Evolutionary conservation across 2,797 vertebrate species (phyloP).

Genomic region (Pangasius larnaudii): DNA sequence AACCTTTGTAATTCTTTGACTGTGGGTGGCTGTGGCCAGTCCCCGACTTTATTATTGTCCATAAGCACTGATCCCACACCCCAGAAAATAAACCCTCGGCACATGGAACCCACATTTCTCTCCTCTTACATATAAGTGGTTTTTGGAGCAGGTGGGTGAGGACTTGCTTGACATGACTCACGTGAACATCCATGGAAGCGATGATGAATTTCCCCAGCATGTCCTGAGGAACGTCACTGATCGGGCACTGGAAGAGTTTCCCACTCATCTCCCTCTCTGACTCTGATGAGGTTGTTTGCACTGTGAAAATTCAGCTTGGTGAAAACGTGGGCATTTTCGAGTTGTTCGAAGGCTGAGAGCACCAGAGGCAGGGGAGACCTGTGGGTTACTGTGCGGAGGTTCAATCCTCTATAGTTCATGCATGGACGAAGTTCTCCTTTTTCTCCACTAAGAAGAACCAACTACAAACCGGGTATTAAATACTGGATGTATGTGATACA

Average conservation of each 20-base stretch:
- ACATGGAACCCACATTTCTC: not conserved
- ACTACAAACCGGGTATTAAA: not conserved
- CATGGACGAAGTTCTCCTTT: too few relatives aligned
- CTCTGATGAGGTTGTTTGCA: too few relatives aligned
- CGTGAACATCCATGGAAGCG: too few relatives aligned
- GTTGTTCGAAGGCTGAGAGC: too few relatives aligned
- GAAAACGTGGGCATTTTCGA: too few relatives aligned
- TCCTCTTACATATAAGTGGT: not conserved
- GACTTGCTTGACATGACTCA: not conserved
- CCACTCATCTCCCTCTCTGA: too few relatives aligned
- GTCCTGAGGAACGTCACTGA: too few relatives aligned
- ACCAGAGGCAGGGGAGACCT: too few relatives aligned
- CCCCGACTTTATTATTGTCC: not conserved
- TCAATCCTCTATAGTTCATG: not conserved
- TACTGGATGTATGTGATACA: not conserved
- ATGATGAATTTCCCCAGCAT: too few relatives aligned
- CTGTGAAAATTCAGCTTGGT: too few relatives aligned
- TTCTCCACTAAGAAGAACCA: not conserved
- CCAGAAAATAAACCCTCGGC: not conserved
- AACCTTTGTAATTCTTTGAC: not conserved
- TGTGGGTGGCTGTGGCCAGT: not conserved
- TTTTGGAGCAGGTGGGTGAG: not conserved
- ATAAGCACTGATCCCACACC: not conserved
- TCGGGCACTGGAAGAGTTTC: too few relatives aligned
- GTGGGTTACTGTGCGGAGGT: not conserved